These are phyloP conservation scores for Gallinago nigripennis DNA, from an alignment of 2,797 vertebrate species.

Conservation along the genomic window DNA sequence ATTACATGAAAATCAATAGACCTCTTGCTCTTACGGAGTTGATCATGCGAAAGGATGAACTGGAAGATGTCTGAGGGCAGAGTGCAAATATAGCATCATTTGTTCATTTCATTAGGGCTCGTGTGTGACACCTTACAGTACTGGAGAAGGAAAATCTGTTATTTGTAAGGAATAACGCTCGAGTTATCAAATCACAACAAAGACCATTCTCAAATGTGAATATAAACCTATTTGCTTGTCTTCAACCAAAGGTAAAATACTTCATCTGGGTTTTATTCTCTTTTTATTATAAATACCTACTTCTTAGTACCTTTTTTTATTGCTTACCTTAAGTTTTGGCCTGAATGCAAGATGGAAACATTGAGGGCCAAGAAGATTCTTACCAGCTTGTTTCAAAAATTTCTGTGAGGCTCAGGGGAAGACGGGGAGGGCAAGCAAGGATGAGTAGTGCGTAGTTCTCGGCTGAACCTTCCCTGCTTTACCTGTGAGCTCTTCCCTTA, in stretches of 20 bases:
- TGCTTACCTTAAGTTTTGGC: neutral
- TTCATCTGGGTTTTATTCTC: neutral
- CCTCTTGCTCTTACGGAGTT: conserved; percentile 84
- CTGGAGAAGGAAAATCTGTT: neutral
- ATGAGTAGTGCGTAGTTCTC: neutral
- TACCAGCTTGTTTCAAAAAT: neutral
- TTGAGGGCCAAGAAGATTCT: neutral
- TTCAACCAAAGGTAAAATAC: neutral
- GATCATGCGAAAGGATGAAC: conserved; percentile 80
- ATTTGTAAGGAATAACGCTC: neutral
- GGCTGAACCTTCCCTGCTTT: neutral
- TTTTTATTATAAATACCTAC: neutral
- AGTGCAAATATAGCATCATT: conserved; percentile 71
- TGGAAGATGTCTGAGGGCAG: conserved; percentile 70
- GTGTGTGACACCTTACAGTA: neutral
- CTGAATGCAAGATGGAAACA: neutral
- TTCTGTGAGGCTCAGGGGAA: neutral
- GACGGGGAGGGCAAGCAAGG: neutral
- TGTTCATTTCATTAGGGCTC: conserved; percentile 9
- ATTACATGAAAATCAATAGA: conserved; percentile 98
- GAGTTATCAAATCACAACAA: neutral
- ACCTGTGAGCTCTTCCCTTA: neutral
- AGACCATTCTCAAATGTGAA: neutral
- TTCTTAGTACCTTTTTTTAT: neutral
- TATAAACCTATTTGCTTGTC: neutral